Evolutionary conservation across 2,888 invertebrate genomes (phyloP).

Genomic region (Deroplatys truncata): DNA sequence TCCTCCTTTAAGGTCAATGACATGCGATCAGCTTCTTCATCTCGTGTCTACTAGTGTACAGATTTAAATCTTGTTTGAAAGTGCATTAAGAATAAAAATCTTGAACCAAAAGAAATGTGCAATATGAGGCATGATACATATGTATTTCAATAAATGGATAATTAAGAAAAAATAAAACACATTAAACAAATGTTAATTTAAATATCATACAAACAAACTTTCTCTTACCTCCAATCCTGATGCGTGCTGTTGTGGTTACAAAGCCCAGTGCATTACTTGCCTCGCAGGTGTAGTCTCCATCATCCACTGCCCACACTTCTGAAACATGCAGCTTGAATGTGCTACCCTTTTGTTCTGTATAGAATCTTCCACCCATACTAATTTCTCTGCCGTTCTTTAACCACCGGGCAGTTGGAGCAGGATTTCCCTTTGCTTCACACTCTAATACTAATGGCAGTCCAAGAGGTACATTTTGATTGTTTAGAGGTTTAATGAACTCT

Average conservation of each 20-base stretch:
- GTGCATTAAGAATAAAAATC: no score
- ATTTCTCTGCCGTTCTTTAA: conserved; percentile 88
- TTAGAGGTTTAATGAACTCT: conserved; percentile 76
- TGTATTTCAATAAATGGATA: no score
- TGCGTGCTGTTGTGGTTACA: conserved; percentile 79
- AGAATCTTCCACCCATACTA: conserved; percentile 68
- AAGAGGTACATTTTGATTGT: conserved; percentile 71
- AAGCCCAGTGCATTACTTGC: conserved; percentile 90
- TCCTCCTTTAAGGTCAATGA: no score
- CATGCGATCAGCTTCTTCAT: no score
- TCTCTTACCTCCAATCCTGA: conserved; percentile 81
- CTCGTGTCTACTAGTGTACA: no score
- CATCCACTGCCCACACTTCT: conserved; percentile 86
- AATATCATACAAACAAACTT: no score
- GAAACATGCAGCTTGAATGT: conserved; percentile 80
- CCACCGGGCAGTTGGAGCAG: conserved; percentile 84
- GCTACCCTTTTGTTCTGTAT: conserved; percentile 62
- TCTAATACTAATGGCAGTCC: conserved; percentile 77
- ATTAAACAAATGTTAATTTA: no score
- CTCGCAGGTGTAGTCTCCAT: conserved; percentile 95
- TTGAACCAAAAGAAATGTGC: no score
- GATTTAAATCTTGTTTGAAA: no score
- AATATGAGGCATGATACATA: no score
- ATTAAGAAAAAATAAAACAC: no score
- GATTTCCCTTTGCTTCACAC: conserved; percentile 87